A percentile compares a stretch with the other conserved stretches of the same genome.
Conservation (phyloP, 64 coral and sea anemone species). For the Hydrozoanthus tunicans region DNA sequence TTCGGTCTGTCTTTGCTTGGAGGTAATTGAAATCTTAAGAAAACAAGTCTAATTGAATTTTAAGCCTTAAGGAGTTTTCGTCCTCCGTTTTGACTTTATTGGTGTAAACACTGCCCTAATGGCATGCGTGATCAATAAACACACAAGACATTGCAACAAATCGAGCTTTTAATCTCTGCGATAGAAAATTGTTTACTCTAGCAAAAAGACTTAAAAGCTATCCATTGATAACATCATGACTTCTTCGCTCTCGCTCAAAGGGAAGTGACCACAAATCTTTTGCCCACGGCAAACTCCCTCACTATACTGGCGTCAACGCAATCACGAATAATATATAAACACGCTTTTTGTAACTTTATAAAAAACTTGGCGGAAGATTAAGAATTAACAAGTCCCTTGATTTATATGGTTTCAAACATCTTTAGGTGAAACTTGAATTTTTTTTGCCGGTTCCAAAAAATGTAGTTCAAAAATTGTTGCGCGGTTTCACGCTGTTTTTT, state of each 20-base stretch:
- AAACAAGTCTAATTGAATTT: slow-evolving; percentile 49
- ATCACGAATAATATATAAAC: neutral
- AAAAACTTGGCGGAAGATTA: no score
- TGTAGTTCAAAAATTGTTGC: no score
- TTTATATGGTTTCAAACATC: no score
- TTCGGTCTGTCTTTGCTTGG: slow-evolving; percentile 24
- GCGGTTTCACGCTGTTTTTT: no score
- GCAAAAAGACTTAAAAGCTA: slow-evolving; percentile 44
- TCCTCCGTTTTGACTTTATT: slow-evolving; percentile 30
- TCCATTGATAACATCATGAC: slow-evolving; percentile 43
- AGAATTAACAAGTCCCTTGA: no score
- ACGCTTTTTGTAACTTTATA: no score
- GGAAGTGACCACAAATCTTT: slow-evolving; percentile 4
- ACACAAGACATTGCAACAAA: neutral
- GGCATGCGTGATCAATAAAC: slow-evolving; percentile 5
- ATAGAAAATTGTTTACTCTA: slow-evolving; percentile 50
- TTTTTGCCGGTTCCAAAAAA: no score
- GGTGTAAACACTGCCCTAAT: slow-evolving; percentile 29
- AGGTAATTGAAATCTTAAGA: slow-evolving; percentile 54
- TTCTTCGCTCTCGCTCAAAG: slow-evolving; percentile 49
- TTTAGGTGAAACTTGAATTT: no score
- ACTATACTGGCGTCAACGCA: slow-evolving; percentile 6
- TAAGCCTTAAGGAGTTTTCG: slow-evolving; percentile 38
- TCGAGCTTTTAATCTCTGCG: slow-evolving; percentile 11
- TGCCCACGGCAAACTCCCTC: slow-evolving; percentile 16